Base-by-base conservation (phyloP, 2,797 vertebrate genomes). In the Phoxinus dragarum region DNA sequence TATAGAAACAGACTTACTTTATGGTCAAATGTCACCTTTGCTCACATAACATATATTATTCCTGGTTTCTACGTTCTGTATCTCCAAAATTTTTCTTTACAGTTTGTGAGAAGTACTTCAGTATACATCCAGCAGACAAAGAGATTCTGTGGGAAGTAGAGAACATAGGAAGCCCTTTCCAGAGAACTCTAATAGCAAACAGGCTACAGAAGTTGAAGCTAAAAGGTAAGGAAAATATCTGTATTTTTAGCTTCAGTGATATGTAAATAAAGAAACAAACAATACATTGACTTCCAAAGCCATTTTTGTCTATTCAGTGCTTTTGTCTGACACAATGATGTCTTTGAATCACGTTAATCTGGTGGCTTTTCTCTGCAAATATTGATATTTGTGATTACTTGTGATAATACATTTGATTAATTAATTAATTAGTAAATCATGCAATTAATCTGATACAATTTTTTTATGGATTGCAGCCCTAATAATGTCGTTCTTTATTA, bases 41-140 rank as follows among this genome's bases (percentile, higher is more conserved):
- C 7, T 78, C 23, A 31, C 40, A 61, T 78, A 31, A 27, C 23
- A 34, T 3, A 47, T 49, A 36, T 49, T 49, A 47, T 61, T 38
- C 47, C 27, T 75, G 49, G 3, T 56, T n/a, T 11, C 34, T 66
- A 34, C 1, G 5, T 17, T 36, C 31, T 4, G 21, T 10, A 77
- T 54, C 12, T 78, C 23, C 1, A 59, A 17, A 56, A 34, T 80
- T 3, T 78, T 21, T 93, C 68, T 92, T 85, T 81, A 34, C 86
- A 98, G 97, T 96, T 92, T 97, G 97, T 92, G 93, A 94, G 88
- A 94, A 95, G 4, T 98, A 97, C 89, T 91, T 97, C 88, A 91
- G 94, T 84, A 95, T 94, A 87, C 94, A 96, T 80, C 96, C 97
- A 71, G 93, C 77, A 73, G 92, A 97, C 89, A 89, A 88, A 64